Conservation (phyloP, 1,140 invertebrate species). For the Tribolium madens region DNA sequence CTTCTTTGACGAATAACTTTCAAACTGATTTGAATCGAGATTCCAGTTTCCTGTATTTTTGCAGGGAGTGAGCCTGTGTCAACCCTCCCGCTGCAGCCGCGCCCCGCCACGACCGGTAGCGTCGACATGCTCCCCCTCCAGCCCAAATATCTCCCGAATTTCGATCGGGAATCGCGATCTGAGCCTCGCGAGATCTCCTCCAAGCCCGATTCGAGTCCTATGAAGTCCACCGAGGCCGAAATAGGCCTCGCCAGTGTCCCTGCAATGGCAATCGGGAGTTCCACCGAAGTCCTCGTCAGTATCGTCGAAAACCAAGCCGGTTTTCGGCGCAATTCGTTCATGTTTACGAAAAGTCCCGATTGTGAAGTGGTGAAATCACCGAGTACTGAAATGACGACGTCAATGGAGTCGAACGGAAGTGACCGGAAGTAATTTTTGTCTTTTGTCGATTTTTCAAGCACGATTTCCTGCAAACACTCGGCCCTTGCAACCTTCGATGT, state of each 20-base stretch:
- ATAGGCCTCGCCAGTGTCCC: slow-evolving; percentile 55
- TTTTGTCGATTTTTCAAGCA: background rate
- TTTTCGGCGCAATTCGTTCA: slow-evolving; percentile 56
- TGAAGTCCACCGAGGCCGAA: slow-evolving; percentile 52
- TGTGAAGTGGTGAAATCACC: slow-evolving; percentile 56
- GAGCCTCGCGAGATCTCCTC: slow-evolving; percentile 58
- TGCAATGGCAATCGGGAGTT: slow-evolving; percentile 61
- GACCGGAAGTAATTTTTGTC: background rate
- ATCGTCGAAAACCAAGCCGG: slow-evolving; percentile 61
- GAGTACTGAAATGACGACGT: slow-evolving; percentile 59
- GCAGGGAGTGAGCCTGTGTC: background rate
- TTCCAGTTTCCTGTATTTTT: background rate
- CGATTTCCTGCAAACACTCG: background rate
- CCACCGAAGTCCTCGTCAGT: slow-evolving; percentile 60
- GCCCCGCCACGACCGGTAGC: slow-evolving; percentile 75
- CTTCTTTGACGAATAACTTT: too few relatives aligned
- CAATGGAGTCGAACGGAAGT: slow-evolving; percentile 42
- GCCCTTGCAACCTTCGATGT: background rate
- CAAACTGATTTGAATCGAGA: too few relatives aligned
- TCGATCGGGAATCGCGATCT: slow-evolving; percentile 58
- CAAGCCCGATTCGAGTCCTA: slow-evolving; percentile 44
- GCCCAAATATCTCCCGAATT: slow-evolving; percentile 70
- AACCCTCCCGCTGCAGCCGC: slow-evolving; percentile 70
- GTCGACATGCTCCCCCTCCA: slow-evolving; percentile 75
- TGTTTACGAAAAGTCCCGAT: slow-evolving; percentile 51